Percentiles rank a stretch among this genome's conserved stretches.
Evolutionary conservation across 2,113 vertebrate species (phyloP).

Genomic region (Lampris incognitus): DNA sequence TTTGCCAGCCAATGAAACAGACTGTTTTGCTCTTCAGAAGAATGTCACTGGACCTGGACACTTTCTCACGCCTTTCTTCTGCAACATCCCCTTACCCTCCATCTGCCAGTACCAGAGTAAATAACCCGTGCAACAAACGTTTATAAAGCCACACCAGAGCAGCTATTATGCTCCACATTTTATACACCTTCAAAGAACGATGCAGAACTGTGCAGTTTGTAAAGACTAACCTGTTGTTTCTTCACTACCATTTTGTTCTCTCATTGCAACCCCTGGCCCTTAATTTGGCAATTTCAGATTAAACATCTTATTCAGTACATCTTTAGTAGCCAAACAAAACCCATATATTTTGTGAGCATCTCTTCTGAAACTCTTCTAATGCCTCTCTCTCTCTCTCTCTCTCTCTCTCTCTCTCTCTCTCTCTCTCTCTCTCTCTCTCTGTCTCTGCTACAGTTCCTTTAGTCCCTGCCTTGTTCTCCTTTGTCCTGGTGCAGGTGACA

Average conservation of each 20-base stretch:
- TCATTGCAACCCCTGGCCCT: too few species aligned
- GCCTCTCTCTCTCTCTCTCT: background rate
- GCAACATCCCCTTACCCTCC: slow-evolving; percentile 85
- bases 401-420: background rate
- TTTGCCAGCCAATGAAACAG: slow-evolving; percentile 83
- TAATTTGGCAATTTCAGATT: too few species aligned
- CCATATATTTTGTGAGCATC: too few species aligned
- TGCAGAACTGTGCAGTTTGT: too few species aligned
- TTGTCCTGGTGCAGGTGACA: slow-evolving; percentile 77
- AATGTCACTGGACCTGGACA: slow-evolving; percentile 83
- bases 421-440: background rate
- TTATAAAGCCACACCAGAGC: background rate
- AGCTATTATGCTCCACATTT: background rate
- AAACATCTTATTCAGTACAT: too few species aligned
- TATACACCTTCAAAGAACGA: too few species aligned
- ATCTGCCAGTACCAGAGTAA: slow-evolving; percentile 91
- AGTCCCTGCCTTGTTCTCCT: slow-evolving; percentile 46
- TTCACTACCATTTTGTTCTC: too few species aligned
- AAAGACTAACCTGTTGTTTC: too few species aligned
- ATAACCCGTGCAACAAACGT: slow-evolving; percentile 43
- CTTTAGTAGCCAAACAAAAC: too few species aligned
- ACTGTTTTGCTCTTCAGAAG: slow-evolving; percentile 89
- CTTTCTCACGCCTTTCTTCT: slow-evolving; percentile 88
- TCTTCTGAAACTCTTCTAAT: background rate
- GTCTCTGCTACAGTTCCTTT: slow-evolving; percentile 45